A percentile compares a stretch with the other conserved stretches of the same genome.
These are phyloP conservation scores for Trematocara zebra DNA, from an alignment of 2,113 vertebrate species.

Conservation along the genomic window DNA sequence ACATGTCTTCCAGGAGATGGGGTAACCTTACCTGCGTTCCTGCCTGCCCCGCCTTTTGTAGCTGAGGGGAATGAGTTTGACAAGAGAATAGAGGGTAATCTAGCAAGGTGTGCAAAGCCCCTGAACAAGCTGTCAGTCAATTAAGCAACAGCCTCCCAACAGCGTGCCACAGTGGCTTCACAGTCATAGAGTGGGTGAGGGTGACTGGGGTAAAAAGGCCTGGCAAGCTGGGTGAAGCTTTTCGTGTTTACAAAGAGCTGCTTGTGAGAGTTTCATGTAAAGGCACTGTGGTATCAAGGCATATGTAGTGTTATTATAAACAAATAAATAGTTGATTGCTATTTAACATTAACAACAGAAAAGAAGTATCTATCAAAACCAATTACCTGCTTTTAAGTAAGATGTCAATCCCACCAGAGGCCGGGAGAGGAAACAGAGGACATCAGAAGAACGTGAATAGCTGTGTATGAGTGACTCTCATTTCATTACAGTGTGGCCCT, in stretches of 20 bases:
- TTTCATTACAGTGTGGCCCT: constrained; percentile 19
- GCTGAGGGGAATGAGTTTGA: constrained; percentile 77
- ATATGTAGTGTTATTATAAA: background rate
- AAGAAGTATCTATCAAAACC: constrained; percentile 53
- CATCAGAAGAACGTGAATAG: constrained; percentile 60
- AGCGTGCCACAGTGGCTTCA: constrained; percentile 55
- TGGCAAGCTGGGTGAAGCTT: constrained; percentile 5
- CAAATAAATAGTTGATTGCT: background rate
- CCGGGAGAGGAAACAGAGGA: constrained; percentile 63
- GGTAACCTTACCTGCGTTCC: constrained; percentile 76
- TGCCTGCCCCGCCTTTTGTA: constrained; percentile 79
- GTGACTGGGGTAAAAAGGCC: constrained; percentile 10
- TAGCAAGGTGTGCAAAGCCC: constrained; percentile 68
- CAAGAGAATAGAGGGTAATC: constrained; percentile 77
- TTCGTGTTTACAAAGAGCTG: constrained; percentile 3
- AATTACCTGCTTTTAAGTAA: constrained; percentile 72
- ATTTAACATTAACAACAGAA: constrained; percentile 6
- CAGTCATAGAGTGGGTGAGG: constrained; percentile 32
- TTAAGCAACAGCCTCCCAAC: constrained; percentile 52
- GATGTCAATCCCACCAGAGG: constrained; percentile 69
- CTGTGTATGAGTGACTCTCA: constrained; percentile 37
- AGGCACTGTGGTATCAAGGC: constrained; percentile 36
- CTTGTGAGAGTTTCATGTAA: constrained; percentile 10
- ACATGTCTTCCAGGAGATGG: constrained; percentile 54
- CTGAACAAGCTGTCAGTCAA: constrained; percentile 54